These are phyloP conservation scores for Malthinus seriepunctatus DNA, from an alignment of 2,888 invertebrate species.

Conservation along the genomic window DNA sequence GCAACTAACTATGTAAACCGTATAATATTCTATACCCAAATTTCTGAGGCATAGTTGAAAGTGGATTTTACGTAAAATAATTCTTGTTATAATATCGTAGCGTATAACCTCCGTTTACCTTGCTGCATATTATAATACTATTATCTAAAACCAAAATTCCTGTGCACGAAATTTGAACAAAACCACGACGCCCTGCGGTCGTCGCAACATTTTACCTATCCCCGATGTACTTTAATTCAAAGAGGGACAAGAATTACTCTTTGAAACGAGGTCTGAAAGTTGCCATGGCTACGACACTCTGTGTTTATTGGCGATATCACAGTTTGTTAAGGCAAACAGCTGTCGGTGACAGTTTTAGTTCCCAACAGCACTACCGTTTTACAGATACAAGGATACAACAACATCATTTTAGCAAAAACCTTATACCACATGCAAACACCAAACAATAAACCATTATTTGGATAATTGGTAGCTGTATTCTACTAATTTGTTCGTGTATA, in stretches of 20 bases:
- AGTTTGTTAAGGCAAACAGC: slow-evolving; percentile 47
- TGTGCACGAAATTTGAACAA: slow-evolving; percentile 28
- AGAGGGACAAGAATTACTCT: slow-evolving; percentile 21
- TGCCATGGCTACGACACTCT: slow-evolving; percentile 41
- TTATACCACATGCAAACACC: slow-evolving; percentile 39
- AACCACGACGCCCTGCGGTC: slow-evolving; percentile 26
- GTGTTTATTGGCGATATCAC: slow-evolving; percentile 50
- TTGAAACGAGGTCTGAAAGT: slow-evolving; percentile 33
- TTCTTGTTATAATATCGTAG: slow-evolving; percentile 14
- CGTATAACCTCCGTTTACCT: slow-evolving; percentile 22
- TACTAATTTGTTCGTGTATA: slow-evolving; percentile 2
- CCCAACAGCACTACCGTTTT: slow-evolving; percentile 41
- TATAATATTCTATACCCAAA: too few relatives aligned
- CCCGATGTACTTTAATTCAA: slow-evolving; percentile 22
- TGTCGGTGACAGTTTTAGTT: slow-evolving; percentile 45
- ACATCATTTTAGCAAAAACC: slow-evolving; percentile 33
- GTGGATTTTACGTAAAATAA: slow-evolving; percentile 20
- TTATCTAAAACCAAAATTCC: slow-evolving; percentile 28
- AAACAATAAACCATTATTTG: slow-evolving; percentile 38
- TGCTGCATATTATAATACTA: slow-evolving; percentile 24
- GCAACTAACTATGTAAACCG: too few relatives aligned
- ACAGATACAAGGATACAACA: slow-evolving; percentile 26
- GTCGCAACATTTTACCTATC: slow-evolving; percentile 25
- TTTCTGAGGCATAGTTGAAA: slow-evolving; percentile 5
- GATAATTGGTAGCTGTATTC: slow-evolving; percentile 35